Conservation (phyloP, 2,113 vertebrate species). For the Centropristis striata region DNA sequence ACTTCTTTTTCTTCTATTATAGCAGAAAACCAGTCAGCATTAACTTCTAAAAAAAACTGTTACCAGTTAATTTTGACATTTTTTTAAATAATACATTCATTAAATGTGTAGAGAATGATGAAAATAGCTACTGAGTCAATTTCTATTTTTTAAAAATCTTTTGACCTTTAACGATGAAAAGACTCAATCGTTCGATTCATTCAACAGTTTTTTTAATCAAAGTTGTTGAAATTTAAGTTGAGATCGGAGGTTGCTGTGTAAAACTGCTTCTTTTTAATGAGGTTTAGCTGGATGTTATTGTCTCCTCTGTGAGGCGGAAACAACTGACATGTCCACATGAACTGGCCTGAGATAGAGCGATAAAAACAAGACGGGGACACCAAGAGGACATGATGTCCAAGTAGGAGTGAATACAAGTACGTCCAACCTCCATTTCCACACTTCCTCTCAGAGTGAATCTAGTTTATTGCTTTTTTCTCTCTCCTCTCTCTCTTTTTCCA, state of each 20-base stretch:
- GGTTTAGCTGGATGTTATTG: conserved; percentile 39
- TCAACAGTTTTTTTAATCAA: not conserved
- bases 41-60: not conserved
- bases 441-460: conserved; percentile 35
- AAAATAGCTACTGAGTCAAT: conserved; percentile 9
- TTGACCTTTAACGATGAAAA: not conserved
- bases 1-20: too few relatives aligned
- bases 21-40: not conserved
- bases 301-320: conserved; percentile 42
- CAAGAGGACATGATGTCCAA: conserved; percentile 51
- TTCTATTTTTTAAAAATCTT: conserved; percentile 7
- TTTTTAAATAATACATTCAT: too few relatives aligned
- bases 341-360: conserved; percentile 48
- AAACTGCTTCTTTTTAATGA: conserved; percentile 34
- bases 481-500: not conserved
- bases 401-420: conserved; percentile 33
- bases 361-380: conserved; percentile 54
- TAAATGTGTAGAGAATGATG: not conserved
- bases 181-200: not conserved
- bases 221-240: not conserved
- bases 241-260: not conserved
- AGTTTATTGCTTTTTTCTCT: conserved; percentile 34
- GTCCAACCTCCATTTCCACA: conserved; percentile 57
- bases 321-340: conserved; percentile 65
- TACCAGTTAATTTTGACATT: not conserved